Base-by-base conservation (phyloP, 2,797 vertebrate genomes). In the Coranthus polyacanthus region DNA sequence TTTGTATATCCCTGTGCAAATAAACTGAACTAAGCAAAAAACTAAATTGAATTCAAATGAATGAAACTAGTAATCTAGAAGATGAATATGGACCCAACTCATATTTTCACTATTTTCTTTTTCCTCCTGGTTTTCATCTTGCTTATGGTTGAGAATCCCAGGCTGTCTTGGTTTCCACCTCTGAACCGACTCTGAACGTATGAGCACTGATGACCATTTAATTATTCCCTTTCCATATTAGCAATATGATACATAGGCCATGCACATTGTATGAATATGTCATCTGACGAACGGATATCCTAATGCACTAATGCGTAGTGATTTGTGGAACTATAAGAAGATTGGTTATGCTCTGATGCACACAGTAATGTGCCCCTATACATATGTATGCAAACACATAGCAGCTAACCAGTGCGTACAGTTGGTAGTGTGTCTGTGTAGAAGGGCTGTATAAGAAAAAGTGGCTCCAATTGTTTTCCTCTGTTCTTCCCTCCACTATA, bases 231-330 rank as follows among this genome's bases (percentile, higher is more conserved):
- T 15, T 21, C 42, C 9, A 1, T 49, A 16, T 29, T 11, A 10
- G 32, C 43, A 42, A 29, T 59, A 47, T 56, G 45, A 15, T 38
- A 38, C 21, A 24, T 38, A 13, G 50, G 34, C 26, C 49, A n/a
- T 2, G 53, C 24, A 46, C 43, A 38, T n/a, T 41, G 38, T 45
- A 60, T 68, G 59, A 68, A 67, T 38, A 53, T 60, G 74, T 81
- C 42, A 54, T 45, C 43, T 5, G 22, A 24, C 6, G 50, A 13
- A 49, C 75, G 21, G 36, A 81, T 63, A 47, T 56, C 39, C 34
- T 47, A 55, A 69, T 44, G 42, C 55, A 61, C 58, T 68, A 65
- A 83, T 86, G 79, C 62, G 75, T 69, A 73, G 53, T 71, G 51
- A 83, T 70, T 68, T 70, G 60, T 84, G 59, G 38, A 59, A 41